Base-by-base conservation (phyloP, 2,797 vertebrate species). In the Leucoraja ocellata region DNA sequence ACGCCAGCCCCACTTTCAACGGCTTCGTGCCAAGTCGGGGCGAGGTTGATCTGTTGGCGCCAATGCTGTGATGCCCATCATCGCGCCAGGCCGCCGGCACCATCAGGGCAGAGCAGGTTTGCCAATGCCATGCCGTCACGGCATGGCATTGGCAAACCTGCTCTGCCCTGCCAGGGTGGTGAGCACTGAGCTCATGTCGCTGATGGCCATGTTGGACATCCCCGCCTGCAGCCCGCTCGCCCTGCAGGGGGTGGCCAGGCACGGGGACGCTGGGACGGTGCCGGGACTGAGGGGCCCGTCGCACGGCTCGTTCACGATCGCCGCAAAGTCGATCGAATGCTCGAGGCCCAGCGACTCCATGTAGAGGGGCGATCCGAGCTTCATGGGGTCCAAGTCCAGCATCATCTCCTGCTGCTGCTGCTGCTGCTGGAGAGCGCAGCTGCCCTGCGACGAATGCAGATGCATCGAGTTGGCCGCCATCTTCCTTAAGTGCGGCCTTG, bases 161-260 rank as follows among this genome's bases (percentile, higher is more conserved):
- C 98, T 99, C 94, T 99, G 98, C 90, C 98, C 98, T n/a, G 98
- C 98, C 94, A 99, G 95, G 3, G 98, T 98, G 94, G 97, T 98
- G 94, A 99, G 95, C 97, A 99, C 98, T 94, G 98, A 98, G 58
- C 97, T 99, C 98, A 99, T 98, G 95, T 99, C 99, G 0, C 98
- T 98, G 84, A 99, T 97, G 1, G 98, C 98, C 98, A 99, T 99
- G 96, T 99, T 99, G 94, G 97, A 97, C 86, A 98, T 95, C 61
- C 97, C 95, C 0, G 96, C 94, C n/a, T 97, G 95, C 46, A 97
- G 95, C 93, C 96, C 96, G 93, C 97, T 95, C 9, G 97, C 96
- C 93, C 95, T 97, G 94, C 96, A 97, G 11, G 96, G 96, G 32
- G 97, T 97, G 93, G 96, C 97, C 68, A 98, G 97, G 90, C 97